Percentiles rank a stretch among this genome's conserved stretches.
Conservation (phyloP, 1,140 invertebrate genomes). For the Drosophila trapezifrons region DNA sequence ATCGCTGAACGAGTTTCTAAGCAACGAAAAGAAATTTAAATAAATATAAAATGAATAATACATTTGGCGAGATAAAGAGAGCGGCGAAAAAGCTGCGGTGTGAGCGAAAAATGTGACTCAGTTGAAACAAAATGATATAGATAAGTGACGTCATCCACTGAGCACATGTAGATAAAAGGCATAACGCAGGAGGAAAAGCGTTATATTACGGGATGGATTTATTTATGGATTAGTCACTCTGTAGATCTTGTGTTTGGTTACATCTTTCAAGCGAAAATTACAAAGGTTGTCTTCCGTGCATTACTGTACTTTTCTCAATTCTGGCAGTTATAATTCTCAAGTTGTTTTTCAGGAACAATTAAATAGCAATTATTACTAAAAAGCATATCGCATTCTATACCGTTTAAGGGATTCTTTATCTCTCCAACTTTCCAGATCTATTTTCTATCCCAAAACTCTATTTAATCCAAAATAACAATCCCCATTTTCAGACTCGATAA, state of each 20-base stretch:
- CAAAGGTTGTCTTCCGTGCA: too few relatives aligned
- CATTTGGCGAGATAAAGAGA: conserved; percentile 30
- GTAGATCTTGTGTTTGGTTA: neutral
- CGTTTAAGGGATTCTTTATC: neutral
- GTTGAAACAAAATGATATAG: conserved; percentile 4
- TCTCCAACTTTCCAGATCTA: too few relatives aligned
- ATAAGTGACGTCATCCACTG: conserved; percentile 61
- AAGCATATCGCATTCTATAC: neutral
- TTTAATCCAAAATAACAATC: conserved; percentile 1
- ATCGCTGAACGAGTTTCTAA: conserved; percentile 41
- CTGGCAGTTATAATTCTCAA: neutral
- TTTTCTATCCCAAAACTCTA: neutral
- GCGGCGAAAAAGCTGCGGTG: neutral
- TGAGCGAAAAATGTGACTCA: conserved; percentile 48
- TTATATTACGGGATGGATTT: neutral
- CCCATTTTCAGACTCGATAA: conserved; percentile 88
- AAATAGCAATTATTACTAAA: neutral
- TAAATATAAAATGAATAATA: conserved; percentile 66
- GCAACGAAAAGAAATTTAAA: conserved; percentile 36
- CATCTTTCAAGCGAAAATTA: accelerated
- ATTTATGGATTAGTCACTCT: neutral
- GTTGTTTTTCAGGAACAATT: neutral
- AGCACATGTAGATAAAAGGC: conserved; percentile 50
- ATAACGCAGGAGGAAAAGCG: neutral
- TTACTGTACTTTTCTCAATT: neutral